Percentiles rank a stretch among this genome's conserved stretches.
Evolutionary conservation across 2,113 vertebrate species (phyloP).

Genomic region (Laticauda laticaudata): DNA sequence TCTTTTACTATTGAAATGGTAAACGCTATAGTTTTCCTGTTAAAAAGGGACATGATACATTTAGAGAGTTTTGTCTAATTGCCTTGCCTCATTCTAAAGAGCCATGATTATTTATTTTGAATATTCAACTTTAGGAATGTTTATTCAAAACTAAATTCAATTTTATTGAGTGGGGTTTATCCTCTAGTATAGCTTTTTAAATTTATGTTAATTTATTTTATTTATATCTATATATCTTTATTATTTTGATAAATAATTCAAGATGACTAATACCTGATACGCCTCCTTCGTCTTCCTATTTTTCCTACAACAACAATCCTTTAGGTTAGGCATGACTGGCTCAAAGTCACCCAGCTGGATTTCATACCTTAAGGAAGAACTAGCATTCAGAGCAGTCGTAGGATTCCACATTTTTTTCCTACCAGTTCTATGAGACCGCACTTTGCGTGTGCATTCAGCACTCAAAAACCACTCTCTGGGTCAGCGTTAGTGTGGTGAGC

Average conservation of each 20-base stretch:
- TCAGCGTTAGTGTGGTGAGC: too few species aligned
- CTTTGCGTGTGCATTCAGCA: too few species aligned
- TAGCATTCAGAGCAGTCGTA: background rate
- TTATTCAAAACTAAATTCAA: background rate
- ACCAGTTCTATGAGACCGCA: too few species aligned
- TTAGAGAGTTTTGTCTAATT: background rate
- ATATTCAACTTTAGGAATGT: background rate
- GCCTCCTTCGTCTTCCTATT: background rate
- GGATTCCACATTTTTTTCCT: too few species aligned
- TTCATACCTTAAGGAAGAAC: background rate
- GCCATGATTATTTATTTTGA: background rate
- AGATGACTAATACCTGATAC: background rate
- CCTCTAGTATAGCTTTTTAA: background rate
- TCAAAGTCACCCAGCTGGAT: background rate
- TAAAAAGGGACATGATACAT: background rate
- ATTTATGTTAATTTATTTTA: background rate
- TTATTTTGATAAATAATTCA: background rate
- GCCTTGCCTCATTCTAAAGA: background rate
- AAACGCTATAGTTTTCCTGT: background rate
- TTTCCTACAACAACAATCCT: background rate
- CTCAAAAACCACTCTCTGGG: too few species aligned
- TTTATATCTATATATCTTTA: background rate
- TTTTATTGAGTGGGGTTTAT: background rate
- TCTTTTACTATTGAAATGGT: background rate
- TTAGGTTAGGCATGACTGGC: background rate